Base-by-base conservation (phyloP, 2,797 vertebrate species). In the Xenopus petersii region DNA sequence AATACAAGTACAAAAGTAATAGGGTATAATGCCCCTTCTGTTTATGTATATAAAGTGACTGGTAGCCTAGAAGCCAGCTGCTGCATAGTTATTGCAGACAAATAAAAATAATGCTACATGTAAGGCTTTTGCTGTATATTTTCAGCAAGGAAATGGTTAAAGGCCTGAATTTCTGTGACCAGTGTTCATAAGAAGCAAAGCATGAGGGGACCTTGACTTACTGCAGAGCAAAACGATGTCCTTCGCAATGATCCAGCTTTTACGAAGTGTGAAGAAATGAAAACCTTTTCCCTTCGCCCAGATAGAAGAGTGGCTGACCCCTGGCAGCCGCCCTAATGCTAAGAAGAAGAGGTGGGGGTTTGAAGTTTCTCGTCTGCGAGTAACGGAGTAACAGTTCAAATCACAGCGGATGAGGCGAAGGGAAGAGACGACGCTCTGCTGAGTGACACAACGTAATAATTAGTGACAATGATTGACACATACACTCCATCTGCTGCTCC, bases 391-490 rank as follows among this genome's bases (percentile, higher is more conserved):
- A 93, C 85, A 91, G 91, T 95, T 95, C 91, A 92, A 91, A 93
- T 91, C 92, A 87, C 90, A 84, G 88, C 80, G 91, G 92, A 93
- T 93, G 89, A 88, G 88, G 86, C 79, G 55, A 81, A 71, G 84
- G 85, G 85, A 82, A 81, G 93, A 94, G 91, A 94, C 94, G 93
- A 95, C 81, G 87, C 95, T 93, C 91, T 97, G 95, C 92, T 98
- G 95, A 98, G 96, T 99, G 97, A 98, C 96, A 98, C 96, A 96
- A 96, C 96, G 96, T 98, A 98, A 98, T 99, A 98, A 98, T 98
- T 96, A 98, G 96, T 98, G 96, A 98, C 96, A 98, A 95, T 98
- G 97, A 99, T 95, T 99, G 97, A 95, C 97, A 96, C 96, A 83
- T 92, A 89, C 93, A 89, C 94, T 96, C 95, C 94, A 93, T 94